Conservation (phyloP, 2,113 vertebrate species). For the Lophochroa leadbeateri region DNA sequence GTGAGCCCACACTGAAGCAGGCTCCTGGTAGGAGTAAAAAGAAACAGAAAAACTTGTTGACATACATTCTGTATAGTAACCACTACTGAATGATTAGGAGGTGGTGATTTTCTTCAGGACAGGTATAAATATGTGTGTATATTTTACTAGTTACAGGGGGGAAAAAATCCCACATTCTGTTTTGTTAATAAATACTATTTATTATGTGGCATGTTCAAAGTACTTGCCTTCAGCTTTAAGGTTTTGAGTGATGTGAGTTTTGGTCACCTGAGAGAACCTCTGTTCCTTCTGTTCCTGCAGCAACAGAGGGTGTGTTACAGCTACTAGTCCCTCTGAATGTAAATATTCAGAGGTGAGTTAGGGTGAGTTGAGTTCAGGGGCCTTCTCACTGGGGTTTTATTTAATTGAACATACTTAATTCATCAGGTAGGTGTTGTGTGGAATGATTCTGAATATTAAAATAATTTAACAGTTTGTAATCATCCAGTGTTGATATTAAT, state of each 20-base stretch:
- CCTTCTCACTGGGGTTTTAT: background rate
- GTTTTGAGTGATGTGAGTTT: background rate
- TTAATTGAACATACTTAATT: background rate
- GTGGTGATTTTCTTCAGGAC: background rate
- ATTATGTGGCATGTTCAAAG: background rate
- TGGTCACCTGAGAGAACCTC: background rate
- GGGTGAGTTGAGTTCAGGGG: background rate
- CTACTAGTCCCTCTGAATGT: background rate
- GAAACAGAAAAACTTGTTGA: background rate
- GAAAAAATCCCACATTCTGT: background rate
- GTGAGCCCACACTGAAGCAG: too few species aligned
- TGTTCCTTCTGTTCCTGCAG: background rate
- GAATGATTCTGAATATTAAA: background rate
- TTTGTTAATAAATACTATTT: background rate
- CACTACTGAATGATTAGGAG: background rate
- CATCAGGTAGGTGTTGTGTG: fast-evolving
- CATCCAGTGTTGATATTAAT: background rate
- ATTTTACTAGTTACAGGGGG: background rate
- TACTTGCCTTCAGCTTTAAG: background rate
- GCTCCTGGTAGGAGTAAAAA: background rate
- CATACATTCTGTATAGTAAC: background rate
- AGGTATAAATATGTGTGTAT: background rate
- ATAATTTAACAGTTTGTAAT: background rate
- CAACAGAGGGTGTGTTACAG: background rate
- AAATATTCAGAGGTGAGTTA: background rate